Evolutionary conservation across 2,888 invertebrate species (phyloP).

Genomic region (Thecophora atra): DNA sequence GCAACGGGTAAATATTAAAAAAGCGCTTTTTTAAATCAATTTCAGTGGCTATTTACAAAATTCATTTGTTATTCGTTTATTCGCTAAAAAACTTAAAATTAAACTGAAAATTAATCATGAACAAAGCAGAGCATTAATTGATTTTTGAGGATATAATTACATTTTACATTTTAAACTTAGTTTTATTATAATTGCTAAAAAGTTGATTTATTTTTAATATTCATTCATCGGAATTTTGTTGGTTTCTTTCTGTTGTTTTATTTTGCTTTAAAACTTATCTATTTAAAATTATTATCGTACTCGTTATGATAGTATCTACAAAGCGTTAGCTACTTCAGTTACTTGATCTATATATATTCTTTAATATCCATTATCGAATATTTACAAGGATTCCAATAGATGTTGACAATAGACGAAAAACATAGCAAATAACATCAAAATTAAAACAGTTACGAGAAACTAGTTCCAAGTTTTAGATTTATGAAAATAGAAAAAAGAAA

Average conservation of each 20-base stretch:
- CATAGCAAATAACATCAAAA: not conserved
- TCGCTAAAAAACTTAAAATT: not conserved
- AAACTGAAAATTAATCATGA: not conserved
- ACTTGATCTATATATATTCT: not conserved
- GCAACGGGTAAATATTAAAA: constrained; percentile 22
- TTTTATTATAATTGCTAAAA: constrained; percentile 2
- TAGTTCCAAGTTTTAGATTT: too few species aligned
- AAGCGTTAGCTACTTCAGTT: constrained; percentile 24
- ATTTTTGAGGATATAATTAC: not conserved
- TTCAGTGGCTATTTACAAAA: constrained; percentile 41
- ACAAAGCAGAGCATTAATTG: not conserved
- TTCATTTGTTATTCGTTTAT: constrained; percentile 46
- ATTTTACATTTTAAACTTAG: constrained; percentile 18
- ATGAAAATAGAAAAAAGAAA: too few species aligned
- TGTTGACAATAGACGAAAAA: not conserved
- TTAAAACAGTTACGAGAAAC: too few species aligned
- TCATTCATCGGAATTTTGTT: not conserved
- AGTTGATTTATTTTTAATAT: constrained; percentile 1
- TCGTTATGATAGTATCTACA: constrained; percentile 13
- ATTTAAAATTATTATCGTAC: not conserved
- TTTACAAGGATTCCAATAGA: not conserved
- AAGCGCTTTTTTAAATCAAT: constrained; percentile 11
- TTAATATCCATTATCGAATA: not conserved
- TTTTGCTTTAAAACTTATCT: constrained; percentile 16
- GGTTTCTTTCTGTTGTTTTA: not conserved